Evolutionary conservation across 2,888 invertebrate species (phyloP).

Genomic region (Diarsia mendica): DNA sequence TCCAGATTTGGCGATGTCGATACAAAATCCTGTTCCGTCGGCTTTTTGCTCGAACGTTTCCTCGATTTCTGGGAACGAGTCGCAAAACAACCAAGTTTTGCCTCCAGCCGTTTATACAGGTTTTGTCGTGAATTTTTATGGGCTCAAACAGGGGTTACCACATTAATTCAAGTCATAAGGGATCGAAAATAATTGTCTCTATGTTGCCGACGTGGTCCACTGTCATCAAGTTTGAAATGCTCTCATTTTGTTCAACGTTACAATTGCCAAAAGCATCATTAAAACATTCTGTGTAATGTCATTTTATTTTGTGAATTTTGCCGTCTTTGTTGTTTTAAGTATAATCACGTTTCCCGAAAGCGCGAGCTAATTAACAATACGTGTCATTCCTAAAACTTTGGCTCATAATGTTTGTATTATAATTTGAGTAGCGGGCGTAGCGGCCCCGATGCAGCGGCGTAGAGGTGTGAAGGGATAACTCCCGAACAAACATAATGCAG

Average conservation of each 20-base stretch:
- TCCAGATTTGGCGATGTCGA: constrained; percentile 89
- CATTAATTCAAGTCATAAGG: constrained; percentile 81
- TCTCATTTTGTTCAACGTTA: constrained; percentile 38
- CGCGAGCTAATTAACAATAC: constrained; percentile 66
- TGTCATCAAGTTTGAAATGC: constrained; percentile 58
- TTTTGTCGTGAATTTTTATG: constrained; percentile 89
- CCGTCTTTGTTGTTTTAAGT: constrained; percentile 48
- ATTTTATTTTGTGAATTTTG: constrained; percentile 31
- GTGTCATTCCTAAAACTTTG: constrained; percentile 79
- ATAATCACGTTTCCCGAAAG: constrained; percentile 64
- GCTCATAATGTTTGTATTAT: constrained; percentile 80
- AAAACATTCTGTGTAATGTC: constrained; percentile 40
- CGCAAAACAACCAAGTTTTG: constrained; percentile 85
- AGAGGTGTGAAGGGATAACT: constrained; percentile 88
- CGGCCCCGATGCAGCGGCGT: constrained; percentile 76
- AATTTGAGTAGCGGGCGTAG: constrained; percentile 88
- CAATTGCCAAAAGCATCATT: constrained; percentile 33
- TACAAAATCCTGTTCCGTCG: constrained; percentile 88
- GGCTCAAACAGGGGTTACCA: constrained; percentile 79
- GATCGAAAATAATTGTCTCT: constrained; percentile 74
- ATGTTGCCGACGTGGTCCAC: constrained; percentile 53
- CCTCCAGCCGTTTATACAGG: constrained; percentile 88
- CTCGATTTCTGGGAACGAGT: constrained; percentile 88
- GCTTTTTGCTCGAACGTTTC: constrained; percentile 88
- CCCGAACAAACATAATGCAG: constrained; percentile 85